Percentiles rank a stretch among this genome's conserved stretches.
phyloP scores from a whole-genome alignment of 2,797 vertebrate genomes.

The Hydrophis major region DNA sequence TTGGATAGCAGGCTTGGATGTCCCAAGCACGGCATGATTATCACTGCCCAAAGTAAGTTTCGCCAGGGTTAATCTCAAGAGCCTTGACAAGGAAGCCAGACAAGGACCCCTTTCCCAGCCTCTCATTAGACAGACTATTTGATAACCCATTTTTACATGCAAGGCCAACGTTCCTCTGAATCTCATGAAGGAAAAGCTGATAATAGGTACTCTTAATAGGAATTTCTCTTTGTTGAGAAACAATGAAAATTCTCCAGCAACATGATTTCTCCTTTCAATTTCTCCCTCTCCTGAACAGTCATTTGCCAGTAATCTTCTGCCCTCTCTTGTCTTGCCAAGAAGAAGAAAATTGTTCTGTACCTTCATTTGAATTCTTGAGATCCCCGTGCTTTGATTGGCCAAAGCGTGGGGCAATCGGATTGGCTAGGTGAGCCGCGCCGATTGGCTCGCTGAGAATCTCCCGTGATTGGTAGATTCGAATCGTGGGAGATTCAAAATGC shows the following conservation, averaged over 20 bases:
- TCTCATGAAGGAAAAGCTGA: neutral
- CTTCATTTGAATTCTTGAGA: no score
- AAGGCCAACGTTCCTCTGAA: neutral
- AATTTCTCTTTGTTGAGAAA: neutral
- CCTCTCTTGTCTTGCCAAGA: neutral
- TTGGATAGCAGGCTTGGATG: neutral
- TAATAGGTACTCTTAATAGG: neutral
- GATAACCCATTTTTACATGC: neutral
- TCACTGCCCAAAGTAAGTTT: neutral
- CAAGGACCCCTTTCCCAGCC: neutral
- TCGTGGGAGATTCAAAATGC: no score
- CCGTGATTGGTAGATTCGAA: no score
- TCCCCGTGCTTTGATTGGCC: no score
- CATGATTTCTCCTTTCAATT: neutral
- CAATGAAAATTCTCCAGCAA: neutral
- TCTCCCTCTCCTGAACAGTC: neutral
- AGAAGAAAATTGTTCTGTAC: neutral
- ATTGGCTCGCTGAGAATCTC: no score
- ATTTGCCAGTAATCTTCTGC: neutral
- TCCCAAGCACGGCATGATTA: neutral
- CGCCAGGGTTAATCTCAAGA: neutral
- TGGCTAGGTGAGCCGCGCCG: no score
- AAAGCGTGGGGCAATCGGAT: no score
- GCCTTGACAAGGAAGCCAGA: neutral
- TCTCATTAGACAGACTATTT: neutral